A percentile compares a stretch with the other conserved stretches of the same genome.
phyloP scores from a whole-genome alignment of 2,888 invertebrate species.

The Chaetogeoica ovagalla region DNA sequence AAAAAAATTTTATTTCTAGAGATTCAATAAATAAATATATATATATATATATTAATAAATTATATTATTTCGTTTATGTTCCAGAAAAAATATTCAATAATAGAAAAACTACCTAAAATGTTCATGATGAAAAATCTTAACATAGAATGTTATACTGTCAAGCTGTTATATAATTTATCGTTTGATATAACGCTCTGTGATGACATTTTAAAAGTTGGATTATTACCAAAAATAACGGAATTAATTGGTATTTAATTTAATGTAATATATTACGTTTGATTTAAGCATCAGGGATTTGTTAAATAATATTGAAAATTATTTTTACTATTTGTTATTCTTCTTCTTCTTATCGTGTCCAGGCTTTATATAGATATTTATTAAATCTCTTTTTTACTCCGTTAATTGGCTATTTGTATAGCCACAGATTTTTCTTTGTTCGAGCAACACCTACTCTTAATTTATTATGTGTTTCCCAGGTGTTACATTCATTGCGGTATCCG shows the following conservation, averaged over 20 bases:
- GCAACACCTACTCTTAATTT: too few species aligned
- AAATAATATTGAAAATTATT: too few species aligned
- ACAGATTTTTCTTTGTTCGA: too few species aligned
- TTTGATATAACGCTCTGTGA: slow-evolving; percentile 86
- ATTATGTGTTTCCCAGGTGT: too few species aligned
- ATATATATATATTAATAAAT: not conserved
- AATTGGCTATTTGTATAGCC: too few species aligned
- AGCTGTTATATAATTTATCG: slow-evolving; percentile 90
- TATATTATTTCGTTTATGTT: slow-evolving; percentile 33
- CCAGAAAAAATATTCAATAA: slow-evolving; percentile 60
- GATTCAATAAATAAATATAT: not conserved
- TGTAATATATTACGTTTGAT: too few species aligned
- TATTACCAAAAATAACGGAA: slow-evolving; percentile 71
- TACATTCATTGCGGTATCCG: too few species aligned
- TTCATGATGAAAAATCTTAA: slow-evolving; percentile 72
- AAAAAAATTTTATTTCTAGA: not conserved
- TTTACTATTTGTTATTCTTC: too few species aligned
- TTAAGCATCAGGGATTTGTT: too few species aligned
- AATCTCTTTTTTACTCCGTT: too few species aligned
- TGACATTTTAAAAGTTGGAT: slow-evolving; percentile 86
- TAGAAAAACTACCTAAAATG: slow-evolving; percentile 81
- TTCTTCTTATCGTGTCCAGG: too few species aligned
- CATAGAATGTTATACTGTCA: slow-evolving; percentile 80
- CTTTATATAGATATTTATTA: too few species aligned
- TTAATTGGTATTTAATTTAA: slow-evolving; percentile 71